phyloP scores from a whole-genome alignment of 2,113 vertebrate genomes.

The Nerophis ophidion region DNA sequence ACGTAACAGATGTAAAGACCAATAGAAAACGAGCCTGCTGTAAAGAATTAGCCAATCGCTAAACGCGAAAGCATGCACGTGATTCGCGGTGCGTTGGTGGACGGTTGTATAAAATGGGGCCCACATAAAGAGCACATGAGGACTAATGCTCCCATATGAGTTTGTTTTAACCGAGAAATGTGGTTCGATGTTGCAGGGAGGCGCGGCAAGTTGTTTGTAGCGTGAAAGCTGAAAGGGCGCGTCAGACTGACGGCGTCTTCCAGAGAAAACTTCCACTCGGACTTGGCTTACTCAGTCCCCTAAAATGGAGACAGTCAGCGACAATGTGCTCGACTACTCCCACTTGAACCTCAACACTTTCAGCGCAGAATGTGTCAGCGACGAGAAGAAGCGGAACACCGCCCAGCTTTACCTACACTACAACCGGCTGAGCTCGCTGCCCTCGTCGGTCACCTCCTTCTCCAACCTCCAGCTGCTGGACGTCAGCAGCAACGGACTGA shows the following conservation, averaged over 20 bases:
- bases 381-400: slow-evolving; percentile 69
- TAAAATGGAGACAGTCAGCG: slow-evolving; percentile 68
- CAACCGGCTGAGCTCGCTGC: slow-evolving; percentile 75
- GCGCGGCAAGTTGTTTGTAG: background rate
- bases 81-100: background rate
- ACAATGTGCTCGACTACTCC: slow-evolving; percentile 73
- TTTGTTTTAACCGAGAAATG: slow-evolving; percentile 27
- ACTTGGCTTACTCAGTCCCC: slow-evolving; percentile 6
- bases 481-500: slow-evolving; percentile 85
- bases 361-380: slow-evolving; percentile 57
- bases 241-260: slow-evolving; percentile 23
- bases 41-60: slow-evolving; percentile 21
- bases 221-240: slow-evolving; percentile 2
- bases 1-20: slow-evolving; percentile 8
- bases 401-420: slow-evolving; percentile 78
- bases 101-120: background rate
- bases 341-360: slow-evolving; percentile 69
- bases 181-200: slow-evolving; percentile 1
- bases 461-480: slow-evolving; percentile 83
- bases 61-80: slow-evolving; percentile 12
- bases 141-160: background rate
- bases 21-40: background rate
- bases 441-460: slow-evolving; percentile 74
- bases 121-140: background rate
- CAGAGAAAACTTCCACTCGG: slow-evolving; percentile 4